Conservation (phyloP, 2,888 invertebrate species). For the Rotaria magnacalcarata region DNA sequence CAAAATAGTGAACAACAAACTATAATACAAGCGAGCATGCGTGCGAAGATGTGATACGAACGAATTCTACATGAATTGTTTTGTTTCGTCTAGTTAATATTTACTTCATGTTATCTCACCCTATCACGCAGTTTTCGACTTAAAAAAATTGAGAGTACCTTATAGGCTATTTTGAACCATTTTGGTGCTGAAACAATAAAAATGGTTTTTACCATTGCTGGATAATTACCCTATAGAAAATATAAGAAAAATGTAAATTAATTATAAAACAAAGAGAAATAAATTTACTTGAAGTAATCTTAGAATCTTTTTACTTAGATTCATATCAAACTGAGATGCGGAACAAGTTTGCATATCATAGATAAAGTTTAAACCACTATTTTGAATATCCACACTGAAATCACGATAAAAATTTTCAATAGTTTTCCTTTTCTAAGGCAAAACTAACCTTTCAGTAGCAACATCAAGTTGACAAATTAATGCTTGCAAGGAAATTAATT, state of each 20-base stretch:
- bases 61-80: neutral
- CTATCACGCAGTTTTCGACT: conserved; percentile 88
- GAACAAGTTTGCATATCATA: conserved; percentile 98
- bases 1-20: neutral
- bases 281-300: conserved; percentile 81
- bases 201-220: conserved; percentile 91
- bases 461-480: conserved; percentile 77
- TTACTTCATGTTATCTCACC: conserved; percentile 59
- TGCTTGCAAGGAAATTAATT: conserved; percentile 72
- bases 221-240: conserved; percentile 78
- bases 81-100: neutral
- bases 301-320: conserved; percentile 90
- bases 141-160: conserved; percentile 85
- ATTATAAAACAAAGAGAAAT: neutral
- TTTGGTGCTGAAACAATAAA: conserved; percentile 88
- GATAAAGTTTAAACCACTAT: conserved; percentile 88
- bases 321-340: conserved; percentile 94
- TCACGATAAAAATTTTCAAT: no score
- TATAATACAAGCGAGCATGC: neutral
- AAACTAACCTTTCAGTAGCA: conserved; percentile 72
- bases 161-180: conserved; percentile 97
- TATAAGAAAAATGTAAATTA: neutral
- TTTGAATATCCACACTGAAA: conserved; percentile 75
- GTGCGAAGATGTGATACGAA: neutral
- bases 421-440: no score